Evolutionary conservation across 2,888 invertebrate genomes (phyloP).

Genomic region (Patella caerulea): DNA sequence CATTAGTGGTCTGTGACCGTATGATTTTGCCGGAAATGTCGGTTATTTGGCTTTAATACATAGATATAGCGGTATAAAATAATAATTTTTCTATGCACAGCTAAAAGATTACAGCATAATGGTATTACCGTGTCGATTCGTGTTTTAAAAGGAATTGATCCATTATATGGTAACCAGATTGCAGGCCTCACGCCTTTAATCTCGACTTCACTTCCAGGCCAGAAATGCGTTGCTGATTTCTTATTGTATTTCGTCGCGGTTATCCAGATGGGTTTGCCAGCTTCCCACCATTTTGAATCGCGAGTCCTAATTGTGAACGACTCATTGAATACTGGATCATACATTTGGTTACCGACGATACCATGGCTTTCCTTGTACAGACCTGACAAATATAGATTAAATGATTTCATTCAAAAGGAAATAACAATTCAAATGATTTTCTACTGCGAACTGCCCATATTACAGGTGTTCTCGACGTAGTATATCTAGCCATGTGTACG

Average conservation of each 20-base stretch:
- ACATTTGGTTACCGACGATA: constrained; percentile 77
- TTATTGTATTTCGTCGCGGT: constrained; percentile 76
- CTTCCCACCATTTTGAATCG: constrained; percentile 59
- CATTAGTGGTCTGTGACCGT: no score
- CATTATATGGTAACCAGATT: constrained; percentile 68
- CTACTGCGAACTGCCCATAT: no score
- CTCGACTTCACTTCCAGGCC: constrained; percentile 78
- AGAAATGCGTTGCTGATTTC: constrained; percentile 74
- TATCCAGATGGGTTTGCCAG: constrained; percentile 62
- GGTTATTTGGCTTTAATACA: no score
- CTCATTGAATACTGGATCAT: constrained; percentile 73
- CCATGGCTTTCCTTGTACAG: constrained; percentile 80
- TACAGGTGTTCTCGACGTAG: no score
- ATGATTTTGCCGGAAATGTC: no score
- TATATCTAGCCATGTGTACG: no score
- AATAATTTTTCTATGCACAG: no score
- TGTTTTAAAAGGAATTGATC: constrained; percentile 72
- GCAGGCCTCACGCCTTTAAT: constrained; percentile 73
- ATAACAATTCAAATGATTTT: no score
- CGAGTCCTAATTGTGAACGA: constrained; percentile 43
- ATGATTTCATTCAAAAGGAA: no score
- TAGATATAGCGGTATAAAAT: no score
- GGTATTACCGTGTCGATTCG: constrained; percentile 76
- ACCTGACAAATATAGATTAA: constrained; percentile 72
- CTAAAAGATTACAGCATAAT: no score